phyloP scores from a whole-genome alignment of 1,140 invertebrate genomes.

The Sarcophaga peregrina region DNA sequence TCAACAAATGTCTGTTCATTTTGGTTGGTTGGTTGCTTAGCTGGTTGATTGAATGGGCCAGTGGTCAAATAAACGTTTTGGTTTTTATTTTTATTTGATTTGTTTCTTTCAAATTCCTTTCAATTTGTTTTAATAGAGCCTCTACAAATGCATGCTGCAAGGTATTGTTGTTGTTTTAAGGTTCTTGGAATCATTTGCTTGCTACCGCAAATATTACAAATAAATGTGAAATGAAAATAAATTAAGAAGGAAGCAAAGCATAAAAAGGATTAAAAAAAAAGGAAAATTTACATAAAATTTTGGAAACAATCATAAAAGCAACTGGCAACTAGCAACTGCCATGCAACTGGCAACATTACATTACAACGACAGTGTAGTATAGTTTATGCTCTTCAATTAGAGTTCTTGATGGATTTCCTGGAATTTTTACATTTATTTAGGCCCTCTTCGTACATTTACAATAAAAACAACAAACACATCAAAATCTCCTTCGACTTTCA shows the following conservation, averaged over 20 bases:
- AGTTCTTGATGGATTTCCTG: neutral
- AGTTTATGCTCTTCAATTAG: neutral
- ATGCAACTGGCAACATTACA: neutral
- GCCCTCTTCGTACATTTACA: neutral
- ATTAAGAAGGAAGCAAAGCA: neutral
- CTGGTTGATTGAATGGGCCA: too few species aligned
- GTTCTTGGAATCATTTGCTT: conserved; percentile 16
- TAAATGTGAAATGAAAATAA: conserved; percentile 34
- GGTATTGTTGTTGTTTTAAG: too few species aligned
- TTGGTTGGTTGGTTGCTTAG: neutral
- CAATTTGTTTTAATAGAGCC: too few species aligned
- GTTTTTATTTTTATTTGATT: too few species aligned
- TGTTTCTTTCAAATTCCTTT: too few species aligned
- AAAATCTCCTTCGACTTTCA: conserved; percentile 34
- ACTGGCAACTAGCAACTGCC: too few species aligned
- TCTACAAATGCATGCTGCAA: too few species aligned
- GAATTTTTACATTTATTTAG: conserved; percentile 33
- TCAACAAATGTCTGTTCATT: neutral
- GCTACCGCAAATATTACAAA: conserved; percentile 43
- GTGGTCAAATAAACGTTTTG: too few species aligned
- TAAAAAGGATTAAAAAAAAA: conserved; percentile 9
- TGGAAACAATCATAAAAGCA: too few species aligned
- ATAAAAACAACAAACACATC: too few species aligned
- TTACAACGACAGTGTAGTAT: neutral
- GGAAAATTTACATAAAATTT: conserved; percentile 24